Percentiles rank a stretch among this genome's conserved stretches.
Evolutionary conservation across 2,797 vertebrate species (phyloP).

Genomic region (Taeniopygia guttata): DNA sequence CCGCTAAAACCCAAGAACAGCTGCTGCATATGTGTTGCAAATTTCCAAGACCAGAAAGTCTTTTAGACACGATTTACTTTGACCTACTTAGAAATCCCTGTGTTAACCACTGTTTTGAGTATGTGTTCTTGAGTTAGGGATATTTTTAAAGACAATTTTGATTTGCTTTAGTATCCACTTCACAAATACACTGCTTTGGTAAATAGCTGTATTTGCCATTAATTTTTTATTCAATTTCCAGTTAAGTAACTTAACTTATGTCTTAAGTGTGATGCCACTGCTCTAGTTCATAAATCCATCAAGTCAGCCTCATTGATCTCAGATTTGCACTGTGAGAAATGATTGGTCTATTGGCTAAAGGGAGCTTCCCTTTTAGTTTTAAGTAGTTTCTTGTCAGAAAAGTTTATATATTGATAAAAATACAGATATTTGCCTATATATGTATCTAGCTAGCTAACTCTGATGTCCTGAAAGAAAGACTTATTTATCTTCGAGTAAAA

Average conservation of each 20-base stretch:
- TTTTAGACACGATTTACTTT: not conserved
- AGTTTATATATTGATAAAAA: not conserved
- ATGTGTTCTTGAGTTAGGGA: not conserved
- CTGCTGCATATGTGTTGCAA: not conserved
- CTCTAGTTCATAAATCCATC: not conserved
- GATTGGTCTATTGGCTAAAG: not conserved
- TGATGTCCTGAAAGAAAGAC: not conserved
- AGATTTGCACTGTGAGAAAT: not conserved
- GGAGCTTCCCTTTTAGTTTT: not conserved
- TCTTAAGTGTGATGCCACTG: not conserved
- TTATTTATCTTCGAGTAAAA: not conserved
- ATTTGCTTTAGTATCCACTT: not conserved
- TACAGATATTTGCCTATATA: not conserved
- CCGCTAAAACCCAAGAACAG: not conserved
- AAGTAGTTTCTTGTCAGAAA: not conserved
- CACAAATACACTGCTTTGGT: not conserved
- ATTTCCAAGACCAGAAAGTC: not conserved
- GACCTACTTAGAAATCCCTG: not conserved
- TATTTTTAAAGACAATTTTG: not conserved
- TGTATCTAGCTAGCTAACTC: not conserved
- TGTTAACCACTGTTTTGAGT: not conserved
- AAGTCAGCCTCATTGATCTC: not conserved
- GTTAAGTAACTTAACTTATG: not conserved
- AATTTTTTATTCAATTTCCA: not conserved
- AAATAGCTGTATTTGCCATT: not conserved